These are phyloP conservation scores for Phallusia fumigata DNA, from an alignment of 23 tunicate genomes.

Conservation along the genomic window DNA sequence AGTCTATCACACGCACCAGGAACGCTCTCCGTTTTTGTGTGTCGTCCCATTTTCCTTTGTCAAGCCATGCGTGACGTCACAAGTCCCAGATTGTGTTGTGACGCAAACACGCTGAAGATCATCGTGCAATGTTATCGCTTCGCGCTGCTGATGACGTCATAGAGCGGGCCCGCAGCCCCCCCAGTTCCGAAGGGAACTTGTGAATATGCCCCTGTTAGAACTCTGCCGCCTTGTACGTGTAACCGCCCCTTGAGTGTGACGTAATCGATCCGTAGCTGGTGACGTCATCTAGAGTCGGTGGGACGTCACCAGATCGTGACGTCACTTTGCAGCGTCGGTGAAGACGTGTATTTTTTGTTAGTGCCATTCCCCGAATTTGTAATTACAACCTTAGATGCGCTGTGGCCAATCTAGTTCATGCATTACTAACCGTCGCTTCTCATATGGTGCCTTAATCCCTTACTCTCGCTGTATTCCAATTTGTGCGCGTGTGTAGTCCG, in stretches of 20 bases:
- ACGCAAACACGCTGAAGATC: constrained; percentile 3
- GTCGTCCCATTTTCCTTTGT: neutral
- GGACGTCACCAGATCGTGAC: no score
- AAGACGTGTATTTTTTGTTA: neutral
- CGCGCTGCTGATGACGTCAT: constrained; percentile 8
- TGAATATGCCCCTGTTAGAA: neutral
- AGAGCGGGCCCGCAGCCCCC: neutral
- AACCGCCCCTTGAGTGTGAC: neutral
- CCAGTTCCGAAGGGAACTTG: neutral
- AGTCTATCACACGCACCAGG: neutral
- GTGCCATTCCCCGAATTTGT: constrained; percentile 7
- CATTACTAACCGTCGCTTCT: constrained; percentile 13
- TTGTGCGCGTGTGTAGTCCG: neutral
- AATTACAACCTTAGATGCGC: neutral
- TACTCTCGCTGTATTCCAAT: neutral
- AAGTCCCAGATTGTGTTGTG: neutral
- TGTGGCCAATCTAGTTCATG: constrained; percentile 3
- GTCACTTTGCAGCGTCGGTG: neutral
- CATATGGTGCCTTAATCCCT: constrained; percentile 13
- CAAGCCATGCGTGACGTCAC: constrained; percentile 9
- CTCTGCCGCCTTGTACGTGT: neutral
- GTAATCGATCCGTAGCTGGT: constrained; percentile 1
- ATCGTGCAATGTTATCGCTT: constrained; percentile 7
- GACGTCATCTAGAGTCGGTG: neutral
- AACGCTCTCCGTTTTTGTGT: neutral